These are phyloP conservation scores for Lichenostomus cassidix DNA, from an alignment of 2,113 vertebrate species.

Conservation along the genomic window DNA sequence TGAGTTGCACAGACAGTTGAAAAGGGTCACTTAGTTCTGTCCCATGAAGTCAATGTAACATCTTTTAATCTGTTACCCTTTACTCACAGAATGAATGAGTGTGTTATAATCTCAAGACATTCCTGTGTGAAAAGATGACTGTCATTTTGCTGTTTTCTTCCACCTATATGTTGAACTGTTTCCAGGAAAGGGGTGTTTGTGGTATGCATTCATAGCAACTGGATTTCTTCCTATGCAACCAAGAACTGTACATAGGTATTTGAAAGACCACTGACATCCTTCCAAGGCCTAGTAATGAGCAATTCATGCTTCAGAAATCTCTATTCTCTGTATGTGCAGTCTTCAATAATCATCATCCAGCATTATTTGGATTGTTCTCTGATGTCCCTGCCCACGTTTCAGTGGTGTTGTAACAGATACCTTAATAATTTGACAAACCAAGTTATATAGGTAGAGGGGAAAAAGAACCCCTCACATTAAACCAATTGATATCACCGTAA, in stretches of 20 bases:
- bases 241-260: not conserved
- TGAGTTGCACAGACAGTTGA: constrained; percentile 71
- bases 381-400: not conserved
- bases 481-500: not conserved
- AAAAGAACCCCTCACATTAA: not conserved
- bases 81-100: not conserved
- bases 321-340: not conserved
- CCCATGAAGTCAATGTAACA: constrained; percentile 75
- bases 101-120: not conserved
- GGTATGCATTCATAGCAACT: not conserved
- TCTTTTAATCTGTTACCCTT: not conserved
- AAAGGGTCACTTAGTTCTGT: constrained; percentile 65
- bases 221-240: not conserved
- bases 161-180: not conserved
- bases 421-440: not conserved
- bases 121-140: not conserved
- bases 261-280: not conserved
- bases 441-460: not conserved
- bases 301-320: not conserved
- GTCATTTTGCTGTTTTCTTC: not conserved
- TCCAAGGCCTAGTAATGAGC: not conserved
- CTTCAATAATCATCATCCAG: not conserved
- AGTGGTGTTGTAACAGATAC: not conserved
- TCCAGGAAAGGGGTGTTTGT: not conserved
- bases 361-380: not conserved